phyloP scores from a whole-genome alignment of 2,797 vertebrate species.

The Neoniphon sammara region DNA sequence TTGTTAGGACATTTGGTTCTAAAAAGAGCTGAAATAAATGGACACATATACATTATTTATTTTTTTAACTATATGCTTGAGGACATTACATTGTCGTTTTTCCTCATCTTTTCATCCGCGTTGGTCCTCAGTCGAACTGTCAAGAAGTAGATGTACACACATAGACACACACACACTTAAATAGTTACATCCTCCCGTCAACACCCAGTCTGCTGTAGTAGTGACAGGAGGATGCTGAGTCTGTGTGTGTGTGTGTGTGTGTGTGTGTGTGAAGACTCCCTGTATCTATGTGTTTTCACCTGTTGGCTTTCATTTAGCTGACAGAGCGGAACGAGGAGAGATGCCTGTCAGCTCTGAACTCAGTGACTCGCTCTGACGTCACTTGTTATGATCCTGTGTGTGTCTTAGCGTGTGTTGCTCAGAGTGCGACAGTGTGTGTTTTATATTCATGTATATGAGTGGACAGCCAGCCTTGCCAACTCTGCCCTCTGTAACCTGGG shows the following conservation, averaged over 20 bases:
- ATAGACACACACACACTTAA: slow-evolving; percentile 4
- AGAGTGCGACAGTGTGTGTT: slow-evolving; percentile 2
- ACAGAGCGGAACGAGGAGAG: slow-evolving; percentile 53
- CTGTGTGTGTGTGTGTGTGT: slow-evolving; percentile 21
- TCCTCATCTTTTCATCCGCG: slow-evolving; percentile 12
- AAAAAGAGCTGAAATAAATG: too few relatives aligned
- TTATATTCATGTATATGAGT: slow-evolving; percentile 34
- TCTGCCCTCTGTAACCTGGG: slow-evolving; percentile 68
- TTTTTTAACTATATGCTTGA: slow-evolving; percentile 1
- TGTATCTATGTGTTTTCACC: slow-evolving; percentile 50
- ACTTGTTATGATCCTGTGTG: not conserved
- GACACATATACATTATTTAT: slow-evolving; percentile 6
- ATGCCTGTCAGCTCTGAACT: slow-evolving; percentile 56
- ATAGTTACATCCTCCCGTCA: slow-evolving; percentile 31
- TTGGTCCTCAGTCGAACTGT: slow-evolving; percentile 18
- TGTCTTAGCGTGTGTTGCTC: slow-evolving; percentile 17
- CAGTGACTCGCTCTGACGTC: slow-evolving; percentile 60
- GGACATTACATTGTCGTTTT: not conserved
- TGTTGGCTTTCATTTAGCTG: slow-evolving; percentile 64
- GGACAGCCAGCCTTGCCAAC: slow-evolving; percentile 41
- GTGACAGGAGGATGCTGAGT: slow-evolving; percentile 46
- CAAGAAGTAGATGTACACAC: slow-evolving; percentile 11
- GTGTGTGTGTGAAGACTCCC: slow-evolving; percentile 14
- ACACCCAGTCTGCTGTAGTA: slow-evolving; percentile 32
- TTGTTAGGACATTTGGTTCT: too few relatives aligned